A percentile compares a stretch with the other conserved stretches of the same genome.
Evolutionary conservation across 2,113 vertebrate species (phyloP).

Genomic region (Syngnathus scovelli): DNA sequence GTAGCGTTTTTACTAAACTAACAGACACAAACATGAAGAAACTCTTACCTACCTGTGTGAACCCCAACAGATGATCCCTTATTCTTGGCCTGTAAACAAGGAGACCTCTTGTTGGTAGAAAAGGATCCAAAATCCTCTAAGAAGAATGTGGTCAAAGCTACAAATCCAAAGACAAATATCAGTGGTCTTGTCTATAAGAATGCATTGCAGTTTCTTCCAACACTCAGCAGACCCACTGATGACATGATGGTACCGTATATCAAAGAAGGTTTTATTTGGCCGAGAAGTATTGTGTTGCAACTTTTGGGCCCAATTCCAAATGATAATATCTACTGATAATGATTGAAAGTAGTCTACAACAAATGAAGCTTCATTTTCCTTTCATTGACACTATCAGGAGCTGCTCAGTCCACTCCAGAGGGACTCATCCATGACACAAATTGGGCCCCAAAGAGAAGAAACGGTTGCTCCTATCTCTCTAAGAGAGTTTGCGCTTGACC

Average conservation of each 20-base stretch:
- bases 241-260: conserved; percentile 79
- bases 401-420: conserved; percentile 83
- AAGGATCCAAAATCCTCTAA: conserved; percentile 69
- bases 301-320: too few species aligned
- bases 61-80: conserved; percentile 72
- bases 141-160: conserved; percentile 66
- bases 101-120: conserved; percentile 81
- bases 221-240: conserved; percentile 78
- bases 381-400: conserved; percentile 62
- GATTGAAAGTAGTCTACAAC: not conserved
- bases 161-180: conserved; percentile 76
- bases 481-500: conserved; percentile 83
- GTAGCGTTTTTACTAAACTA: conserved; percentile 4
- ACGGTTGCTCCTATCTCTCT: conserved; percentile 75
- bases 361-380: not conserved
- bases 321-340: too few species aligned
- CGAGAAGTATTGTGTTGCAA: not conserved
- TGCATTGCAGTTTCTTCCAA: conserved; percentile 79
- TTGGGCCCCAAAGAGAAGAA: conserved; percentile 51
- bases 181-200: conserved; percentile 76
- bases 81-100: conserved; percentile 83
- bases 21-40: not conserved
- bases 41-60: not conserved
- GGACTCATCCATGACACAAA: conserved; percentile 58
- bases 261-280: conserved; percentile 15